Evolutionary conservation across 2,888 invertebrate genomes (phyloP), one percentile per base, ranked within the genome.

Genomic region (Meiosimyza decipiens): DNA sequence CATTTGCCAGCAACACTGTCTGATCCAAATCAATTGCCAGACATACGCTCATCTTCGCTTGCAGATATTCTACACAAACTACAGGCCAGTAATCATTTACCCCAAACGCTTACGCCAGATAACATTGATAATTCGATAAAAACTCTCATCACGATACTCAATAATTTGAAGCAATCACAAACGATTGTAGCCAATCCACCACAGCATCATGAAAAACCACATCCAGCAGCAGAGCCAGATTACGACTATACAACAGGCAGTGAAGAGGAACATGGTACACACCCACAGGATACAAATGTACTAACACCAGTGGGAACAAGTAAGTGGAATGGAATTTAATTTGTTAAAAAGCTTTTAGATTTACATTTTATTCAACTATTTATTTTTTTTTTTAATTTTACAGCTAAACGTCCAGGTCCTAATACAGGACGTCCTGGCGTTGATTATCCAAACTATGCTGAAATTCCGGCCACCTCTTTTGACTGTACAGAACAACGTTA

Each of bases 401-500:
- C 60, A 84, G 84, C 83, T 70, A 84, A 84, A 68, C 84, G 83
- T 66, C 92, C 91, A 0, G 92, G 92, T 12, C 87, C 87, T 9
- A 86, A 85, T 71, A 84, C 86, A 9, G 87, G 87, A 18, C 80
- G 86, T 7, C 92, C 95, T 0, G 94, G 93, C 11, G 88, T 93
- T 9, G 95, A 96, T 87, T 96, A 95, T 86, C 95, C 95, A 0
- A 92, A 91, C 47, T 90, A 94, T 67, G 90, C 92, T 0, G 89
- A 88, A 49, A 95, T 95, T 74, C 95, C 95, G 0, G 88, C 89
- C 73, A 95, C 95, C 0, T 89, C 88, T 76, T 95, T 95, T 84
- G 91, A 91, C 82, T 96, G 95, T 86, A 93, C 94, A 80, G 91
- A 93, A 74, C 95, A 96, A 83, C 89, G 95, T 33, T 95, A 96